These are phyloP conservation scores for Bellardia bayeri DNA, from an alignment of 2,888 invertebrate genomes.

Conservation along the genomic window DNA sequence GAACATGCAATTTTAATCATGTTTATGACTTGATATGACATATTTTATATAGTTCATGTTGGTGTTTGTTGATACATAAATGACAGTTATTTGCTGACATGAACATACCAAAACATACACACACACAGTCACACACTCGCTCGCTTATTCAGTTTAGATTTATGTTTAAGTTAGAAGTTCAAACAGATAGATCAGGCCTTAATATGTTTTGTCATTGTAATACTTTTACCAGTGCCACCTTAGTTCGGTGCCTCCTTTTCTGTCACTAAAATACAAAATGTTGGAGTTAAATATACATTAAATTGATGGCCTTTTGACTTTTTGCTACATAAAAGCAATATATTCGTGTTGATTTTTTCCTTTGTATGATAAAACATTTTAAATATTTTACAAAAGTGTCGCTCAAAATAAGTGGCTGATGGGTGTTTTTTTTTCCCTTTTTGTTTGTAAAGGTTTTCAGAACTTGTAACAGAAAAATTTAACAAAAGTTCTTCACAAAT, in stretches of 20 bases:
- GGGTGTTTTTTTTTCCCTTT: background rate
- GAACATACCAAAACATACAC: conserved; percentile 38
- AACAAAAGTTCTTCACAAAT: background rate
- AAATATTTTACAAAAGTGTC: conserved; percentile 36
- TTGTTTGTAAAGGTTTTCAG: background rate
- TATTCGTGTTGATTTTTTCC: too few species aligned
- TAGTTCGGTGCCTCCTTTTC: background rate
- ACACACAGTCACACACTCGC: background rate
- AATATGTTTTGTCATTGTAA: conserved; percentile 55
- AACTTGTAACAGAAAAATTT: background rate
- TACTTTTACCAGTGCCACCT: conserved; percentile 16
- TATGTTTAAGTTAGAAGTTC: conserved; percentile 40
- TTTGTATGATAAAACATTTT: conserved; percentile 1
- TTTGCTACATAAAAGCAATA: conserved; percentile 18
- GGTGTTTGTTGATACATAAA: conserved; percentile 38
- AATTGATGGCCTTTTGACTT: conserved; percentile 67
- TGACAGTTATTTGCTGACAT: conserved; percentile 58
- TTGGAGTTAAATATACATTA: conserved; percentile 49
- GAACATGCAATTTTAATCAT: conserved; percentile 67
- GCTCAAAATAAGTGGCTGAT: background rate
- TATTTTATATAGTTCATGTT: conserved; percentile 38
- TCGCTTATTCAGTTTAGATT: conserved; percentile 28
- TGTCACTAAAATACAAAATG: conserved; percentile 37
- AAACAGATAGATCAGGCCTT: conserved; percentile 48
- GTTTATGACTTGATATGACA: conserved; percentile 70